Evolutionary conservation across 2,888 invertebrate genomes (phyloP), one percentile per base, ranked within the genome.

Genomic region (Trissoscelio sp.): DNA sequence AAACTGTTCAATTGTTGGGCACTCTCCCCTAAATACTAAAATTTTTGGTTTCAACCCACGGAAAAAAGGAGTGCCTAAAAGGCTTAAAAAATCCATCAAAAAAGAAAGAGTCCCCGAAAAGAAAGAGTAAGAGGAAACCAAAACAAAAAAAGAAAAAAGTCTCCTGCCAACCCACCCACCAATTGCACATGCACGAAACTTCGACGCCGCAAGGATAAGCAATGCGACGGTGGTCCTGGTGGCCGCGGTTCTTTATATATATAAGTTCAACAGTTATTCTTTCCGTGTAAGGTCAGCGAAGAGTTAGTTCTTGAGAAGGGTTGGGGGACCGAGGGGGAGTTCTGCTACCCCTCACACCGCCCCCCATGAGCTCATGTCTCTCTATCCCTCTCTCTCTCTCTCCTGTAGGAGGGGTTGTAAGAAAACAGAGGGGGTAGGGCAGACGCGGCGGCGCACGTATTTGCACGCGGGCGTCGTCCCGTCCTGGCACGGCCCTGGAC

Each of bases 401-500:
- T 2, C 9, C 2, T 14, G 24, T 2, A n/a, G 58, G 6, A 24
- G 58, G 39, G 22, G 16, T 20, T n/a, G 53, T 24, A 37, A 51
- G 53, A 18, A 53, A 37, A 42, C 7, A 12, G 37, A n/a, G 51
- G 28, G 39, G 39, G 1, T 11, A 24, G 46, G 48, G n/a, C 6
- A 14, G 39, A 34, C 16, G 58, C 66, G 46, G 44, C 69, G 69
- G 72, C 79, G 79, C 70, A 57, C 70, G 55, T 69, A 22, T 60
- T 39, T 51, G 51, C 72, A 58, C 42, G 53, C 57, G 81, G 81
- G 81, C 69, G 55, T 67, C 81, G 81, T 81, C 78, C 57, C 81
- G 67, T 73, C 77, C 73, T 81, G 81, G 81, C 48, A 81, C 81
- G 77, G 77, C 81, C 81, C 81, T 81, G 81, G 81, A 67, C 57